Evolutionary conservation across 1,140 invertebrate species (phyloP), one percentile per base, ranked within the genome.

Genomic region (Sitophilus oryzae): DNA sequence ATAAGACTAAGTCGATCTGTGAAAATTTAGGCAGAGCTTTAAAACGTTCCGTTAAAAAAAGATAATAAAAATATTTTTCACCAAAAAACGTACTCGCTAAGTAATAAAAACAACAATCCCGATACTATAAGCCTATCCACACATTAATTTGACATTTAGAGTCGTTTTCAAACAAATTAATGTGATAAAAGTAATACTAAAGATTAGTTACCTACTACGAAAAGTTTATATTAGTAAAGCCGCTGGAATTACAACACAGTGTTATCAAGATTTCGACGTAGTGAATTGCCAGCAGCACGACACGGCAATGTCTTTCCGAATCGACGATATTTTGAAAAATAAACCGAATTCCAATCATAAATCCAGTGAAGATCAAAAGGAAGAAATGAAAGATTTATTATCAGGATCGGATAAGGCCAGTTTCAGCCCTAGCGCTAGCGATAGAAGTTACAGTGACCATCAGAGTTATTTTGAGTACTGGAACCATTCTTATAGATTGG

Each of bases 71-170:
- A n/a, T n/a, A n/a, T n/a, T n/a, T n/a, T n/a, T n/a, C n/a, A n/a
- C n/a, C n/a, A n/a, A n/a, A n/a, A n/a, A 38, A 14, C 14, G 14
- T 38, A 3, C 14, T 16, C n/a, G 3, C 18, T 2, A 44, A 44
- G 42, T 47, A 41, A 54, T 54, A 47, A 54, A 37, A 47, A 54
- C 44, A 54, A 47, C 45, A 54, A 54, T 47, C 52, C 52, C 20
- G 23, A 54, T 47, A 46, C 43, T 41, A 41, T 54, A 54, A 54
- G 43, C 44, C 44, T 35, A 14, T 54, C 38, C 41, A 42, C 10
- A 54, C 45, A 47, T 46, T 47, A 40, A 54, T 54, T 54, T 54
- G 43, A 54, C 35, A 41, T 38, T 47, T 54, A 47, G 46, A 54
- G 44, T 46, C 52, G 30, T 42, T 47, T 46, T 34, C 38, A 48